phyloP scores from a whole-genome alignment of 2,888 invertebrate genomes.

The Lasioglossum calceatum region DNA sequence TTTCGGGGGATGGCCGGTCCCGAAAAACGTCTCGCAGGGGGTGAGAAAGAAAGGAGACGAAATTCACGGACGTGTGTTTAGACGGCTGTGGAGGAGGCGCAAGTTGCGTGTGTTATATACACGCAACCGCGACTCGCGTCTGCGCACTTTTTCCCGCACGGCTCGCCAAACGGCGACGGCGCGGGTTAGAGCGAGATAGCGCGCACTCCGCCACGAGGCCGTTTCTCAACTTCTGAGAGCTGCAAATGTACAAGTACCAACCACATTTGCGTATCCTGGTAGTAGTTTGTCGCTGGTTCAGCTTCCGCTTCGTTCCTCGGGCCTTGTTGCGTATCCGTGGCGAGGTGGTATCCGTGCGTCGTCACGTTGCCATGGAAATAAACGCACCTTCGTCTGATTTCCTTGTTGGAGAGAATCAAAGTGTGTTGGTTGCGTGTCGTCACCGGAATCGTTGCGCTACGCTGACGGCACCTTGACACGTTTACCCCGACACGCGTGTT shows the following conservation, averaged over 20 bases:
- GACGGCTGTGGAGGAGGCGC: slow-evolving; percentile 55
- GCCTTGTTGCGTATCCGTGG: slow-evolving; percentile 33
- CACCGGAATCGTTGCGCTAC: slow-evolving; percentile 66
- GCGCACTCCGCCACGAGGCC: slow-evolving; percentile 60
- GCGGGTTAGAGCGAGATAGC: slow-evolving; percentile 57
- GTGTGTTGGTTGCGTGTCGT: slow-evolving; percentile 55
- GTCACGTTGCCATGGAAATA: slow-evolving; percentile 62
- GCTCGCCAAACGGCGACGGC: slow-evolving; percentile 53
- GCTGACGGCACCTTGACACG: slow-evolving; percentile 77
- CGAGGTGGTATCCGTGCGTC: slow-evolving; percentile 52
- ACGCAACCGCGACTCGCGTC: slow-evolving; percentile 67
- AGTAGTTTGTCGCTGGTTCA: slow-evolving; percentile 53
- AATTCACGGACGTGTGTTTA: slow-evolving; percentile 54
- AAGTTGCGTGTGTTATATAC: slow-evolving; percentile 60
- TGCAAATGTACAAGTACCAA: slow-evolving; percentile 68
- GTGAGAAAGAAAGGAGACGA: slow-evolving; percentile 52
- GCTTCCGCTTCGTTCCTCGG: slow-evolving; percentile 59
- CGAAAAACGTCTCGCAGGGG: slow-evolving; percentile 33
- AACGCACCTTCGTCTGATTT: slow-evolving; percentile 59
- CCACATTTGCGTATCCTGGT: slow-evolving; percentile 66
- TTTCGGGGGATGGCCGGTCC: slow-evolving; percentile 44
- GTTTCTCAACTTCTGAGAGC: slow-evolving; percentile 64
- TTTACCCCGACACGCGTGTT: slow-evolving; percentile 71
- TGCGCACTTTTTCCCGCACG: slow-evolving; percentile 68
- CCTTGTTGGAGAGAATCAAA: slow-evolving; percentile 48